Base-by-base conservation (phyloP, 2,113 vertebrate species). In the Oceanites oceanicus region DNA sequence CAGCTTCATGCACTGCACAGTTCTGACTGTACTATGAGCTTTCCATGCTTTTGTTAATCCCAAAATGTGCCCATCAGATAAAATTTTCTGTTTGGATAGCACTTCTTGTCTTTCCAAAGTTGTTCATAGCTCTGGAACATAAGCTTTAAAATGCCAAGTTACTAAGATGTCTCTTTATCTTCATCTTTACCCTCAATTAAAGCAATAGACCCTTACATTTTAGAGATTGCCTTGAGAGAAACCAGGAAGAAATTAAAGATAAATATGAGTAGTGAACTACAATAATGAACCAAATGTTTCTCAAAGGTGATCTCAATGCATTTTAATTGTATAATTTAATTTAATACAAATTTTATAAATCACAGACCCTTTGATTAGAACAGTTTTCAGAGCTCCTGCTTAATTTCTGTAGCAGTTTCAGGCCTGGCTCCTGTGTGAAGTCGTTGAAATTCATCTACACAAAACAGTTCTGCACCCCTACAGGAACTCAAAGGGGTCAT, bases 1-100 rank as follows among this genome's bases (percentile, higher is more conserved):
- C 71, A 44, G 10, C 61, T 86, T 86, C 59, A 50, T 77, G 50
- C 59, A 53, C 67, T 52, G 32, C 32, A 38, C 18, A 50, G 38
- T 94, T 77, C 68, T 95, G 55, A 58, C 75, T 71, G 75, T 62
- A 47, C 26, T 27, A 38, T 21, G 55, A 85, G 74, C 7, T 90
- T 86, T 73, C 85, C 38, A 66, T 0, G 10, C 23, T 88, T 92
- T 90, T 70, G 32, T 93, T 86, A 93, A 88, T 76, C 12, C 45
- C 55, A 7, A 86, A 83, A 93, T 52, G 42, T 86, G 82, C 92
- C 93, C 78, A 97, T 96, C 93, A 96, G 92, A 96, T 97, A 95
- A 96, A 79, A 47, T 83, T 88, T 91, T 80, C 40, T 89, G 30
- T 79, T 93, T 94, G 92, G 82, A 86, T 79, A 90, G 82, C 59